Conservation (phyloP, 2,888 invertebrate genomes). For the Drosophila buzzatii region DNA sequence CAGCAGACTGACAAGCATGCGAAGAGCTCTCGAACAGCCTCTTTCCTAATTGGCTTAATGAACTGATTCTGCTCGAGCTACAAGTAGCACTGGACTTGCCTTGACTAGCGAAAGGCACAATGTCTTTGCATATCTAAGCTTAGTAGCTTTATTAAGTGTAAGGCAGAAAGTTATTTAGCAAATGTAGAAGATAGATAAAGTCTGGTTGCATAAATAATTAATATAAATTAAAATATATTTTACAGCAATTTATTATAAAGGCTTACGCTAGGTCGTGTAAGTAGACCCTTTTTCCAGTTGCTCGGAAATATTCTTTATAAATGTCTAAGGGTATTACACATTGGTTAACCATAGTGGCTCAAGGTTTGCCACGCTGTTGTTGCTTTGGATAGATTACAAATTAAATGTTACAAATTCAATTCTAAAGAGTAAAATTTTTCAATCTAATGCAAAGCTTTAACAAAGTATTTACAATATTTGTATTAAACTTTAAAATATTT, state of each 20-base stretch:
- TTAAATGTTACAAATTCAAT: too few relatives aligned
- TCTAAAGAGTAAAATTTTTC: neutral
- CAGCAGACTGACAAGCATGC: neutral
- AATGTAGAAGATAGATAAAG: neutral
- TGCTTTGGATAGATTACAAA: too few relatives aligned
- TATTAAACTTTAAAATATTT: too few relatives aligned
- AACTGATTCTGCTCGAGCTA: neutral
- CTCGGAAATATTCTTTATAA: neutral
- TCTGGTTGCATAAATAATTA: neutral
- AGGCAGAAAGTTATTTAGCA: neutral
- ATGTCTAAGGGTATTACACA: neutral
- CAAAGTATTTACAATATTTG: neutral
- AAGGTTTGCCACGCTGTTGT: neutral
- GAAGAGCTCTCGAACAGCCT: neutral
- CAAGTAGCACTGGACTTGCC: neutral
- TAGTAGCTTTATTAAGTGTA: neutral
- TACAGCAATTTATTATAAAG: neutral
- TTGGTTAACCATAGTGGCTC: neutral
- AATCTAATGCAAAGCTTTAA: neutral
- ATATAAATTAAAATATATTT: neutral
- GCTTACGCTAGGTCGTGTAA: neutral
- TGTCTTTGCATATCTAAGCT: neutral
- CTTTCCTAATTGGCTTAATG: conserved; percentile 11
- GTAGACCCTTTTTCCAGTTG: neutral
- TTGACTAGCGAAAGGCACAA: neutral